Evolutionary conservation across 1,140 invertebrate species (phyloP), one percentile per base, ranked within the genome.

Genomic region (Drosophila bipectinata): DNA sequence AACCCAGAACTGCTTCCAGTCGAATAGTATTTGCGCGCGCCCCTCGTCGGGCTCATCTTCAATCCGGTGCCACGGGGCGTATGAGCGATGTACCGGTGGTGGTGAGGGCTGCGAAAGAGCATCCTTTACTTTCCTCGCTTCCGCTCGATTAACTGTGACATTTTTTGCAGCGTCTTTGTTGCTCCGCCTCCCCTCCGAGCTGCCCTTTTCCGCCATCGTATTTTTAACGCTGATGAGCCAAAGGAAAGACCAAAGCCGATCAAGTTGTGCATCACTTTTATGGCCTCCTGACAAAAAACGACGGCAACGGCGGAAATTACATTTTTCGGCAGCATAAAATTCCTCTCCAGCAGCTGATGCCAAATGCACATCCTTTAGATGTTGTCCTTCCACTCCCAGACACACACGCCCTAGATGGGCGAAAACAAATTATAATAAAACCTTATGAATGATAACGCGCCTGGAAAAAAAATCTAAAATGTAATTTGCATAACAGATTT

Each of bases 401-500:
- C 44, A 63, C n/a, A 8, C n/a, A 44, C 10, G 30, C 49, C 39
- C 66, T 62, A 68, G 47, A 49, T 47, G 63, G 53, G 28, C 5
- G 24, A 53, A 72, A 61, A 41, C 77, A 71, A 81, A 85, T 85
- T 87, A 78, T 87, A 87, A 77, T 82, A 79, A 89, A 85, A 80
- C 72, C 64, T 77, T 74, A 45, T 47, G 68, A 32, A 62, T 85
- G 74, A 87, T 75, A 61, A 30, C 34, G 49, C 39, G 56, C 55
- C 59, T 77, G 47, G 55, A 73, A 72, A 48, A 48, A 73, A 84
- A 71, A 63, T 63, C 47, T 32, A 74, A 66, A 90, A 84, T 77
- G 72, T 80, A 73, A 90, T 90, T 90, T 90, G 83, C 88, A 90
- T 90, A 84, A 47, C 45, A 66, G 54, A 90, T 90, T 90, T 88